Evolutionary conservation across 2,888 invertebrate genomes (phyloP).

Genomic region (Lepeophtheirus nordmannii): DNA sequence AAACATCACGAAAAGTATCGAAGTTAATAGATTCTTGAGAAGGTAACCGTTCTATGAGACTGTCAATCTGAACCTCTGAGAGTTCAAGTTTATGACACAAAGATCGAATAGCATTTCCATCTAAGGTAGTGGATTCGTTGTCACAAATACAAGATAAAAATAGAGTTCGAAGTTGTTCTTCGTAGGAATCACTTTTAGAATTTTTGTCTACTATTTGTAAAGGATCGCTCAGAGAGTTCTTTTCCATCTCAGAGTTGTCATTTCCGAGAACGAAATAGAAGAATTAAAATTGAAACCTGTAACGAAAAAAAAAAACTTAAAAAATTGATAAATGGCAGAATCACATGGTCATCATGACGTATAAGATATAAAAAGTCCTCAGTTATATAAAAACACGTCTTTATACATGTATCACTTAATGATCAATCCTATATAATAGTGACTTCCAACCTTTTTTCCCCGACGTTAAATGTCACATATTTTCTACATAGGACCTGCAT

Average conservation of each 20-base stretch:
- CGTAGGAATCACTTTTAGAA: conserved; percentile 14
- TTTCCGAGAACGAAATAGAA: not conserved
- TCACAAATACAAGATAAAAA: conserved; percentile 3
- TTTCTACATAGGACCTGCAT: no score
- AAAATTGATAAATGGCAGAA: not conserved
- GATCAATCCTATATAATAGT: no score
- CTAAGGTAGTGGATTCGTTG: not conserved
- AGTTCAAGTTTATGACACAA: conserved; percentile 9
- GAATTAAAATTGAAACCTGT: not conserved
- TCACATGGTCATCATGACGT: no score
- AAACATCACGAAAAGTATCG: not conserved
- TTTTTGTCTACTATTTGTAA: not conserved
- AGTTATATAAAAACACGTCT: no score
- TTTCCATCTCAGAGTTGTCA: not conserved
- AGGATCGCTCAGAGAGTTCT: not conserved
- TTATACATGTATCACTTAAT: no score
- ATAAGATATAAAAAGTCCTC: no score
- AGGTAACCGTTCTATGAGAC: not conserved
- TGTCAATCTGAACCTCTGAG: not conserved
- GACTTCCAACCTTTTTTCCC: no score
- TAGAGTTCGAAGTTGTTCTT: conserved; percentile 9
- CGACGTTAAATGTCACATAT: no score
- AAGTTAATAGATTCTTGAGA: not conserved
- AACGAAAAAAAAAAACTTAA: not conserved
- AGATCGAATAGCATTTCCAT: not conserved